Conservation (phyloP, 2,113 vertebrate species). For the Sturnus vulgaris region DNA sequence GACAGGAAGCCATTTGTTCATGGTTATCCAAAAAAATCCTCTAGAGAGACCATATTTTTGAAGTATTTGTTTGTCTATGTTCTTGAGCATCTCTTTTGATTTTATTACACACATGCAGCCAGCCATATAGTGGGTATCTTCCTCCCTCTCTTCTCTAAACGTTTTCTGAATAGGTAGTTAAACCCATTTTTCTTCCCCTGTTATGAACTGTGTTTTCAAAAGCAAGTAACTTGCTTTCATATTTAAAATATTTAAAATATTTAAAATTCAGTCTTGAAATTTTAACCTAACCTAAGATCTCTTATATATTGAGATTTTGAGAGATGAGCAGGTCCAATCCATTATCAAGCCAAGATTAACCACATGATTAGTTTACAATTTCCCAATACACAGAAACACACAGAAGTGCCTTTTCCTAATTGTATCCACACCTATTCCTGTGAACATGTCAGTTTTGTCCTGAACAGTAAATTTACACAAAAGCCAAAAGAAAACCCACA, state of each 20-base stretch:
- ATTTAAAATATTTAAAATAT: neutral
- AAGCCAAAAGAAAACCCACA: neutral
- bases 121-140: rapidly evolving
- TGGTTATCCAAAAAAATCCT: neutral
- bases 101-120: neutral
- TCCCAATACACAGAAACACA: neutral
- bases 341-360: neutral
- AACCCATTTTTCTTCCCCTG: neutral
- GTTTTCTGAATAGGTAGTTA: neutral
- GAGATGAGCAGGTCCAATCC: neutral
- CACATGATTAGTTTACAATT: neutral
- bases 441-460: neutral
- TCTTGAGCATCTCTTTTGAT: neutral
- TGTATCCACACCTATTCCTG: neutral
- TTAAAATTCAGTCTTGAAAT: neutral
- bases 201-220: neutral
- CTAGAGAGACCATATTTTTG: neutral
- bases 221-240: neutral
- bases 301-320: neutral
- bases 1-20: neutral
- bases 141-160: neutral
- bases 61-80: neutral
- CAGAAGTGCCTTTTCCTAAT: neutral
- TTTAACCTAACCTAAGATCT: neutral
- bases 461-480: neutral